A percentile compares a stretch with the other conserved stretches of the same genome.
These are phyloP conservation scores for Troilus luridus DNA, from an alignment of 2,888 invertebrate species.

Conservation along the genomic window DNA sequence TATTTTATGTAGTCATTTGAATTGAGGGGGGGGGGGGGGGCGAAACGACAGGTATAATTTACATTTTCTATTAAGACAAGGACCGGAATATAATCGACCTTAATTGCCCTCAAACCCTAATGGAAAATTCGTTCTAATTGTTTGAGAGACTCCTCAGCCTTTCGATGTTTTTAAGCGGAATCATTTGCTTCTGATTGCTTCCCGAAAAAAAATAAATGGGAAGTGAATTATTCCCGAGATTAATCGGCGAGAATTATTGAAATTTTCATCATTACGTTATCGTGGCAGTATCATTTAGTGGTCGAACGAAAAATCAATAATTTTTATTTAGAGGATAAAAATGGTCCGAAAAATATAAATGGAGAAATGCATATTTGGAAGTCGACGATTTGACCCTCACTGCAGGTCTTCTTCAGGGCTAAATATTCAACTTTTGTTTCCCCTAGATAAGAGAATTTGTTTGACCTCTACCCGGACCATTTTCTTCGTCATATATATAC, in stretches of 20 bases:
- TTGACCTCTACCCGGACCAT: no score
- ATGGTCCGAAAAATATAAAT: no score
- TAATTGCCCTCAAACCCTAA: slow-evolving; percentile 5
- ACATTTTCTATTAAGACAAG: slow-evolving; percentile 13
- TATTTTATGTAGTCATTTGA: neutral
- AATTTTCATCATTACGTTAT: neutral
- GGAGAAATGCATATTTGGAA: no score
- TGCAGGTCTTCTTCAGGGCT: no score
- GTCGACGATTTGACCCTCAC: no score
- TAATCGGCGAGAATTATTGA: neutral
- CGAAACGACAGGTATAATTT: neutral
- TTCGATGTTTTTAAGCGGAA: neutral
- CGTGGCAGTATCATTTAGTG: neutral
- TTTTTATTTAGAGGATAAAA: no score
- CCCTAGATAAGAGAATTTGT: no score
- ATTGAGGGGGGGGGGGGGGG: neutral
- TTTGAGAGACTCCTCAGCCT: neutral
- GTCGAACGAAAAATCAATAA: neutral
- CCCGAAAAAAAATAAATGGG: neutral
- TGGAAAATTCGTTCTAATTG: slow-evolving; percentile 20
- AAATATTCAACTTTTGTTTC: no score
- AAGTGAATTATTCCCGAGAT: neutral
- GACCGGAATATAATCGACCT: neutral
- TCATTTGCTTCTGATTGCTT: neutral
- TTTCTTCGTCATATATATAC: no score